These are phyloP conservation scores for Metopolophium dirhodum DNA, from an alignment of 1,140 invertebrate genomes.

Conservation along the genomic window DNA sequence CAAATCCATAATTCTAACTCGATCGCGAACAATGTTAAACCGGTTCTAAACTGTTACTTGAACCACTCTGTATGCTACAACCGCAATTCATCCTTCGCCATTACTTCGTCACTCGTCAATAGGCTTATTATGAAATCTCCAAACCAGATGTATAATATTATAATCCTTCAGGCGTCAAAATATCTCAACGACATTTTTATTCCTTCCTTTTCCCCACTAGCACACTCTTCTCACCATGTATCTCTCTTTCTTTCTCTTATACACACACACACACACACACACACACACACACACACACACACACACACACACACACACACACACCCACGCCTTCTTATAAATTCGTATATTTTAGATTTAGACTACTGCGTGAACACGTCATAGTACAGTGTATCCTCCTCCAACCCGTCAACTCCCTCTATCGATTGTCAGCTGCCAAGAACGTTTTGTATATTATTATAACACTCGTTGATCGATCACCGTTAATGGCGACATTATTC, in stretches of 20 bases:
- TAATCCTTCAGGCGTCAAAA: slow-evolving; percentile 26
- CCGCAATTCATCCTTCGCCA: neutral
- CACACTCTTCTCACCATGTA: neutral
- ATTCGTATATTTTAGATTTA: neutral
- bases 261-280: neutral
- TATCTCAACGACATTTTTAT: slow-evolving; percentile 53
- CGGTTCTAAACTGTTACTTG: neutral
- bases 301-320: neutral
- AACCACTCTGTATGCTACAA: neutral
- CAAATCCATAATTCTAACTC: neutral
- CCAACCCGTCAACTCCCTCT: neutral
- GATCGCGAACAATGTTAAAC: neutral
- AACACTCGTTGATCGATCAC: slow-evolving; percentile 38
- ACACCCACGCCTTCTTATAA: neutral
- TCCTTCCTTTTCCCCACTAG: slow-evolving; percentile 8
- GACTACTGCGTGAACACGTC: neutral
- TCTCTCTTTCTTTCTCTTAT: neutral
- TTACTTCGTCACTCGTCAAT: slow-evolving; percentile 35
- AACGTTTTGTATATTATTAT: slow-evolving; percentile 27
- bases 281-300: neutral
- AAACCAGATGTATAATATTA: slow-evolving; percentile 30
- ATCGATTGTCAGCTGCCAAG: slow-evolving; percentile 28
- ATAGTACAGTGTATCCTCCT: neutral
- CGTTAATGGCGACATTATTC: slow-evolving; percentile 35
- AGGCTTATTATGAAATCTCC: slow-evolving; percentile 29